Evolutionary conservation across 2,888 invertebrate genomes (phyloP), one percentile per base, ranked within the genome.

Genomic region (Sminthurides aquaticus): DNA sequence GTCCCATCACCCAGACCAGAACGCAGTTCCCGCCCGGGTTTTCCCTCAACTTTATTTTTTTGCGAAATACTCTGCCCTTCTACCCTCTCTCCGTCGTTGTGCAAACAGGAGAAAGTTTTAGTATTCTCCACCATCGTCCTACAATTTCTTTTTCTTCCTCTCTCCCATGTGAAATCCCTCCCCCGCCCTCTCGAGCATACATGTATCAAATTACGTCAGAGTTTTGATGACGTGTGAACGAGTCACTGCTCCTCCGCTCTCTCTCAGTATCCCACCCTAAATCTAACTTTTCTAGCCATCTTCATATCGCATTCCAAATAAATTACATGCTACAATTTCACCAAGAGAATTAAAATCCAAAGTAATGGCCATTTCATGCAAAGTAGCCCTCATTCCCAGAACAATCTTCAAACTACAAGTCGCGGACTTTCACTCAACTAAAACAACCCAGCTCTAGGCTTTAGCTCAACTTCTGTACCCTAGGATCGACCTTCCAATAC

Each of bases 351-450:
- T 52, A 52, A 52, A 52, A 52, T 8, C 5, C 18, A 18, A 52
- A 52, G 5, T 52, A 52, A 52, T 20, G 52, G 22, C 52, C 22
- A 20, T 52, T 52, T 52, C 20, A 52, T 52, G 52, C 52, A 20
- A 52, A 52, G 22, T 52, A 20, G 15, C 20, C 52, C 20, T 20
- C 18, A 8, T 34, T n/a, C n/a, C n/a, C n/a, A 15, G 43, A 11
- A 34, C 5, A 15, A 34, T 34, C 5, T 34, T 11, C 43, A 11
- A 34, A 34, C 5, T 34, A 11, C 5, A 5, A 34, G 43, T 34
- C 15, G 5, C 43, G 43, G 8, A 34, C 5, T 34, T 34, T n/a
- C n/a, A n/a, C n/a, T n/a, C n/a, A n/a, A n/a, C n/a, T n/a, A n/a
- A n/a, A n/a, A n/a, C n/a, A n/a, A n/a, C n/a, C n/a, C n/a, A n/a